Percentiles rank a stretch among this genome's conserved stretches.
phyloP scores from a whole-genome alignment of 92 coral and sea anemone genomes.

The Isaurus tuberculatus region DNA sequence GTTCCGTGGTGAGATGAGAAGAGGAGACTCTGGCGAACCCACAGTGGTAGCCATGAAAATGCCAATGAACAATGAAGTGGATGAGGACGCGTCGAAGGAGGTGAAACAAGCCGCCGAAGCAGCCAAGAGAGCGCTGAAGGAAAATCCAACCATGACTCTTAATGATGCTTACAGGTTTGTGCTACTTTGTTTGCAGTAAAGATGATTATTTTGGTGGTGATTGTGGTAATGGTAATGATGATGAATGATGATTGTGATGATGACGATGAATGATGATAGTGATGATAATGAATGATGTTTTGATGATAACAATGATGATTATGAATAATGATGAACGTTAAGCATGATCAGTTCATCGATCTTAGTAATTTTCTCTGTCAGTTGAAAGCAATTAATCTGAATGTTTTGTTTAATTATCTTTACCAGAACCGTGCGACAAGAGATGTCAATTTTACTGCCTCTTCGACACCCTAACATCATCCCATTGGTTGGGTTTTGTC shows the following conservation, averaged over 20 bases:
- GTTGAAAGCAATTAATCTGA: too few relatives aligned
- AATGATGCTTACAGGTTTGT: constrained; percentile 96
- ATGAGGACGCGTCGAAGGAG: constrained; percentile 87
- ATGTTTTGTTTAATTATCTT: not conserved
- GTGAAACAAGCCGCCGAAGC: constrained; percentile 93
- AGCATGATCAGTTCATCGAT: too few relatives aligned
- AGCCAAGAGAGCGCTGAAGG: constrained; percentile 80
- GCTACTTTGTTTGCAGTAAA: not conserved
- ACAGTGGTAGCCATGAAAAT: constrained; percentile 91
- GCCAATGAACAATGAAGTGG: constrained; percentile 97
- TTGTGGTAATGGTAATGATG: too few relatives aligned
- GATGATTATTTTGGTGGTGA: too few relatives aligned
- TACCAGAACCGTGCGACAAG: constrained; percentile 93
- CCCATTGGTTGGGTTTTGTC: constrained; percentile 89
- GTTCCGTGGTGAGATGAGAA: constrained; percentile 88
- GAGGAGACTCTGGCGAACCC: constrained; percentile 71
- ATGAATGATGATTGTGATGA: too few relatives aligned
- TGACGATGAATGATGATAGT: too few relatives aligned
- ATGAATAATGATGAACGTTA: too few relatives aligned
- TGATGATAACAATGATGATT: too few relatives aligned
- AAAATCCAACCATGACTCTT: constrained; percentile 85
- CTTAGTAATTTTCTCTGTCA: too few relatives aligned
- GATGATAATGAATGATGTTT: too few relatives aligned
- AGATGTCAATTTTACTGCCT: constrained; percentile 88
- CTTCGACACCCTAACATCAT: constrained; percentile 90